Conservation (phyloP, 2,113 vertebrate species). For the Enhydra lutris region DNA sequence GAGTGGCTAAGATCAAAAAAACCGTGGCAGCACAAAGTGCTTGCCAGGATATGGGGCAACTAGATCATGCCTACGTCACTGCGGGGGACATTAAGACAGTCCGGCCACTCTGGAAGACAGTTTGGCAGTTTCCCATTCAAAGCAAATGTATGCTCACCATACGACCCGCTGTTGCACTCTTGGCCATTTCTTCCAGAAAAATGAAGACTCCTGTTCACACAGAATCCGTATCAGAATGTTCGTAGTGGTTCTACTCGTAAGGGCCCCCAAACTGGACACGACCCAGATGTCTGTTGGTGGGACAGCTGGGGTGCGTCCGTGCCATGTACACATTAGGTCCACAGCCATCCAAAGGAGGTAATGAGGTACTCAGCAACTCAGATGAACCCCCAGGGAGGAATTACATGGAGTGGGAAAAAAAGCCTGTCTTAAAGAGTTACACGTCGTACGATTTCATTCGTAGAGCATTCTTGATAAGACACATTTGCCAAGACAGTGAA, state of each 20-base stretch:
- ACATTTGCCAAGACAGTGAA: neutral
- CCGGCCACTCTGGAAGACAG: neutral
- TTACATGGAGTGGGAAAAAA: neutral
- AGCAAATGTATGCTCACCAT: fast-evolving
- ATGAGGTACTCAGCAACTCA: neutral
- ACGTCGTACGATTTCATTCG: fast-evolving
- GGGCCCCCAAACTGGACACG: neutral
- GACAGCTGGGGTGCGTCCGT: fast-evolving
- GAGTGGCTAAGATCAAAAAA: neutral
- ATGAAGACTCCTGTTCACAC: neutral
- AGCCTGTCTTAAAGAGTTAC: neutral
- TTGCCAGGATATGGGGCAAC: fast-evolving
- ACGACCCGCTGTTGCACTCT: neutral
- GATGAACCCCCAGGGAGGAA: neutral
- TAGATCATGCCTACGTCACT: fast-evolving
- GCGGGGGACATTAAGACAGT: neutral
- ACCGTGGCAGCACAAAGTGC: neutral
- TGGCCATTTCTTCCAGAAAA: neutral
- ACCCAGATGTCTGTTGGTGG: too few species aligned
- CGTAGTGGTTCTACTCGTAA: fast-evolving
- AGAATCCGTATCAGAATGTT: neutral
- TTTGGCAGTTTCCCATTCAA: neutral
- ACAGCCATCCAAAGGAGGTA: neutral
- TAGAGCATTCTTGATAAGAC: neutral
- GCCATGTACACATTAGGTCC: fast-evolving